phyloP scores from a whole-genome alignment of 2,888 invertebrate species.

The Spodoptera exigua region DNA sequence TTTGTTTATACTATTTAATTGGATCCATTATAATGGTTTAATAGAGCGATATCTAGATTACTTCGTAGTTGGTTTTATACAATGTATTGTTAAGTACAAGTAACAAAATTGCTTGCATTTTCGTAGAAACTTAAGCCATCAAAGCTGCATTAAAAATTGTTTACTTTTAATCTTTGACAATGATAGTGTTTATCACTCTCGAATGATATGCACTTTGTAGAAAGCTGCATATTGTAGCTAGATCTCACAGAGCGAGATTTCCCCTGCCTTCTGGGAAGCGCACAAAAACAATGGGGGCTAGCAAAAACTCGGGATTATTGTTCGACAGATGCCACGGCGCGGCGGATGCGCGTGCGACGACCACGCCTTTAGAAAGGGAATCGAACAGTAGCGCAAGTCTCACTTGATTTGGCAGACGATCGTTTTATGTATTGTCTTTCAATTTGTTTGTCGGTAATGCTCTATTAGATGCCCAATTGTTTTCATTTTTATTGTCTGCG shows the following conservation, averaged over 20 bases:
- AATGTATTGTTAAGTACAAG: not conserved
- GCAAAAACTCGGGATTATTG: conserved; percentile 62
- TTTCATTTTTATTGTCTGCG: too few relatives aligned
- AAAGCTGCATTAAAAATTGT: conserved; percentile 18
- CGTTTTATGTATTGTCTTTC: not conserved
- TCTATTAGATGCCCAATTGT: not conserved
- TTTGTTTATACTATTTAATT: conserved; percentile 45
- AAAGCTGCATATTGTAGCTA: conserved; percentile 51
- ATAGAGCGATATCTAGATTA: conserved; percentile 8
- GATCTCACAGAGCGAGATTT: conserved; percentile 56
- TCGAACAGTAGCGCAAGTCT: conserved; percentile 31
- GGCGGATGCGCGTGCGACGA: conserved; percentile 62
- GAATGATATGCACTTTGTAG: conserved; percentile 49
- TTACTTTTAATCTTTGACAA: conserved; percentile 35
- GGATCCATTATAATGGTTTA: conserved; percentile 10
- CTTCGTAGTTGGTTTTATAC: not conserved
- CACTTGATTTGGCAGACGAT: not conserved
- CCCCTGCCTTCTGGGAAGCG: conserved; percentile 57
- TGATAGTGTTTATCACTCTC: conserved; percentile 37
- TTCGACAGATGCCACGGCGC: conserved; percentile 61
- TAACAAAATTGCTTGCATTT: not conserved
- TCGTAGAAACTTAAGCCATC: not conserved
- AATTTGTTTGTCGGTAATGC: not conserved
- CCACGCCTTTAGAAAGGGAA: conserved; percentile 36
- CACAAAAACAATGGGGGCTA: conserved; percentile 55